Conservation (phyloP, 2,888 invertebrate genomes). For the Xylocampa areola region DNA sequence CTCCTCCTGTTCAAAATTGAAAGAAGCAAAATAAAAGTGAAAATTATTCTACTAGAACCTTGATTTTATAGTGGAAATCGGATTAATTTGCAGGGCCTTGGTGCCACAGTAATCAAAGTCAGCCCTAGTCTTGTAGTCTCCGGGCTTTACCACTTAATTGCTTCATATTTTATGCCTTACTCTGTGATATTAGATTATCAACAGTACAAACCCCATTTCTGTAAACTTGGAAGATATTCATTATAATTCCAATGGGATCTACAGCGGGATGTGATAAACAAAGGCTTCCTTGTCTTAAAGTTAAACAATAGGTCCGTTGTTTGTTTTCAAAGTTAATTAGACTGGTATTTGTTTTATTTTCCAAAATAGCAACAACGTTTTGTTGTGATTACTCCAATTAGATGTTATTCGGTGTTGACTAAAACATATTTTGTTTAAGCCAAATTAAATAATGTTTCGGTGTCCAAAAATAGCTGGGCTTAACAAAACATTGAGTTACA, state of each 20-base stretch:
- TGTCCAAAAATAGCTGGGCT: background rate
- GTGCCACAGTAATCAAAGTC: background rate
- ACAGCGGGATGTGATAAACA: constrained; percentile 27
- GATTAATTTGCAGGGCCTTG: constrained; percentile 24
- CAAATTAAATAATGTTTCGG: background rate
- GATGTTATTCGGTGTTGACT: background rate
- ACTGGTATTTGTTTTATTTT: constrained; percentile 23
- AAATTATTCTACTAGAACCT: constrained; percentile 21
- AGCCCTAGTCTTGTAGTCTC: background rate
- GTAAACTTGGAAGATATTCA: constrained; percentile 4
- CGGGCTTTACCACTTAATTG: background rate
- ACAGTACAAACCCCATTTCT: constrained; percentile 10
- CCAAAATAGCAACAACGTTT: constrained; percentile 12
- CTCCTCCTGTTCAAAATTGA: constrained; percentile 15
- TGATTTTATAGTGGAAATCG: constrained; percentile 32
- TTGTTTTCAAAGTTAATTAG: constrained; percentile 45
- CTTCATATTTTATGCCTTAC: constrained; percentile 19
- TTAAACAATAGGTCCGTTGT: constrained; percentile 38
- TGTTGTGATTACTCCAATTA: constrained; percentile 18
- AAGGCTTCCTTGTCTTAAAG: constrained; percentile 27
- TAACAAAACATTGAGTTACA: background rate
- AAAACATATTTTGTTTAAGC: constrained; percentile 5
- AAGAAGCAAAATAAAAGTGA: constrained; percentile 27
- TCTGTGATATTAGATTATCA: constrained; percentile 25
- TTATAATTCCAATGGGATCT: constrained; percentile 7